Percentiles rank a stretch among this genome's conserved stretches.
phyloP scores from a whole-genome alignment of 2,888 invertebrate genomes.

The Zygothrica quintamaculata region DNA sequence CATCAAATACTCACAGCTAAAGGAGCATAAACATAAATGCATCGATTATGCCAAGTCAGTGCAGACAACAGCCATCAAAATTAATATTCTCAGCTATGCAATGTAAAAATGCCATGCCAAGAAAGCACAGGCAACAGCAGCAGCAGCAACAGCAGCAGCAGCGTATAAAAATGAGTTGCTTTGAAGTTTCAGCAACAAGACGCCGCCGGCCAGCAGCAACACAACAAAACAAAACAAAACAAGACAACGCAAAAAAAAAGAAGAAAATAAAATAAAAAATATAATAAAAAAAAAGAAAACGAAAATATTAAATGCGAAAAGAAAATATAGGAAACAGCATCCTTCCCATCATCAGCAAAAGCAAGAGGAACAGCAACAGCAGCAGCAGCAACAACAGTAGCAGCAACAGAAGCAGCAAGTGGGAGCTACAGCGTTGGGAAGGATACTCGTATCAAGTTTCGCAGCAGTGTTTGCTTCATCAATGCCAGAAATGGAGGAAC shows the following conservation, averaged over 20 bases:
- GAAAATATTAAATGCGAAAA: slow-evolving; percentile 7
- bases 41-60: slow-evolving; percentile 71
- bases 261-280: slow-evolving; percentile 3
- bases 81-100: slow-evolving; percentile 71
- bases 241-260: slow-evolving; percentile 9
- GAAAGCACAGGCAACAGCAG: slow-evolving; percentile 16
- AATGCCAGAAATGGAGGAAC: slow-evolving; percentile 41
- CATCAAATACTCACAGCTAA: not conserved
- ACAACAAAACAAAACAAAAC: slow-evolving; percentile 9
- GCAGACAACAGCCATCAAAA: slow-evolving; percentile 57
- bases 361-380: slow-evolving; percentile 10
- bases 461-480: slow-evolving; percentile 63
- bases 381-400: no score
- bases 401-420: slow-evolving; percentile 22
- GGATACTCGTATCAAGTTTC: slow-evolving; percentile 43
- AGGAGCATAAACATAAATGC: slow-evolving; percentile 39
- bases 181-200: slow-evolving; percentile 59
- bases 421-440: slow-evolving; percentile 3
- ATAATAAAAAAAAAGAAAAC: slow-evolving; percentile 7
- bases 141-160: slow-evolving; percentile 17
- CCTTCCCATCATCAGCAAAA: slow-evolving; percentile 34
- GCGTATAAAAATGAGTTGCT: slow-evolving; percentile 53
- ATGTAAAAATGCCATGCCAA: slow-evolving; percentile 55
- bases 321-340: slow-evolving; percentile 36
- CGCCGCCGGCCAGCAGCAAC: slow-evolving; percentile 33